Conservation (phyloP, 2,888 invertebrate species). For the Lamellibrachia columna region DNA sequence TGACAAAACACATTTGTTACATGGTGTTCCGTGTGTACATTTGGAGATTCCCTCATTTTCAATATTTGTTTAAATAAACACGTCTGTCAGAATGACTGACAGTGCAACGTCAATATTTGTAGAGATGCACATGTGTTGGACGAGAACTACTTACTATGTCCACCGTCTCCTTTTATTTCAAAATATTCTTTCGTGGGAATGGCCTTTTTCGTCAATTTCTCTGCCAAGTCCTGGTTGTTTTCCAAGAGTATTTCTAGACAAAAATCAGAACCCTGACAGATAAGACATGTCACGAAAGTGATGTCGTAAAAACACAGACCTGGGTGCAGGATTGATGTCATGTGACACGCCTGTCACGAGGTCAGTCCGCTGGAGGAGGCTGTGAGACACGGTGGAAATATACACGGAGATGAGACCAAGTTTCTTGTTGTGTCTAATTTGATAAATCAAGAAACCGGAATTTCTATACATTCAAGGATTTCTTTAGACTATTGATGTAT, state of each 20-base stretch:
- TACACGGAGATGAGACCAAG: too few relatives aligned
- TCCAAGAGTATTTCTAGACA: conserved; percentile 69
- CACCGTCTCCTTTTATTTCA: conserved; percentile 86
- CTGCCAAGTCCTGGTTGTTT: conserved; percentile 81
- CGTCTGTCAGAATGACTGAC: not conserved
- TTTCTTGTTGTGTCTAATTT: too few relatives aligned
- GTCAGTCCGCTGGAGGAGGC: too few relatives aligned
- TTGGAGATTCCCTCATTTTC: too few relatives aligned
- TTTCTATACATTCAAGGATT: too few relatives aligned
- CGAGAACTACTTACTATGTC: conserved; percentile 45
- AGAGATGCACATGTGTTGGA: not conserved
- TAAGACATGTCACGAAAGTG: not conserved
- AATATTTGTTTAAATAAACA: too few relatives aligned
- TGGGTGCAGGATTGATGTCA: not conserved
- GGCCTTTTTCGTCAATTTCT: conserved; percentile 78
- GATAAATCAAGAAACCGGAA: too few relatives aligned
- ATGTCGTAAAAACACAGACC: not conserved
- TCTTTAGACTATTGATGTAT: too few relatives aligned
- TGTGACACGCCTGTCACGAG: too few relatives aligned
- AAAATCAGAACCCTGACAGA: not conserved
- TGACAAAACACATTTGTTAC: not conserved
- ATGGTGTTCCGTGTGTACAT: not conserved
- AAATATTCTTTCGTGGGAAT: conserved; percentile 88
- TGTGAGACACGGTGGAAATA: too few relatives aligned
- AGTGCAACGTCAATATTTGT: too few relatives aligned